Percentiles rank a stretch among this genome's conserved stretches.
Evolutionary conservation across 2,888 invertebrate genomes (phyloP).

Genomic region (Orchesella flavescens): DNA sequence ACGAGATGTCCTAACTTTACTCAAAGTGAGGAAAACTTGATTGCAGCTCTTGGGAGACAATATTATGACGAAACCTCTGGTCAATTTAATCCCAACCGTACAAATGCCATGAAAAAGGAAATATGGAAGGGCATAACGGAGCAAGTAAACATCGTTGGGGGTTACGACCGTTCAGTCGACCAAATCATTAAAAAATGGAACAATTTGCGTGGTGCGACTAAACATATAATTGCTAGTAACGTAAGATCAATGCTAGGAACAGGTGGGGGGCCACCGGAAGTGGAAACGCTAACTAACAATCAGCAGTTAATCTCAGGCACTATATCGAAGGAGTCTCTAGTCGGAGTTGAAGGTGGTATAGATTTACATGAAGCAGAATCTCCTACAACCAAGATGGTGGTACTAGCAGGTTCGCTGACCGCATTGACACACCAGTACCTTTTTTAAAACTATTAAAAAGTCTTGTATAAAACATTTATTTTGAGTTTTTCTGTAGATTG

Average conservation of each 20-base stretch:
- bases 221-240: constrained; percentile 17
- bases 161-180: neutral
- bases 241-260: constrained; percentile 25
- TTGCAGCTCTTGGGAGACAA: constrained; percentile 8
- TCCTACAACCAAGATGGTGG: neutral
- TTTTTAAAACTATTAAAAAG: too few relatives aligned
- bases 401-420: neutral
- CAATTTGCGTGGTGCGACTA: neutral
- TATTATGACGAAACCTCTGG: neutral
- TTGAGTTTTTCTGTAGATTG: neutral
- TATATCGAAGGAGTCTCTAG: neutral
- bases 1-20: too few relatives aligned
- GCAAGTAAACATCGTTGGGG: constrained; percentile 19
- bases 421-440: constrained; percentile 4
- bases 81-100: neutral
- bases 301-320: constrained; percentile 7
- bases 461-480: neutral
- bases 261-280: constrained; percentile 39
- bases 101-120: constrained; percentile 3
- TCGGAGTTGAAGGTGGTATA: constrained; percentile 52
- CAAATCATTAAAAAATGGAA: constrained; percentile 46
- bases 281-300: neutral
- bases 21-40: neutral
- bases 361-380: constrained; percentile 10
- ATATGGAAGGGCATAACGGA: constrained; percentile 30